These are phyloP conservation scores for Nettapus auritus DNA, from an alignment of 2,113 vertebrate species.

Conservation along the genomic window DNA sequence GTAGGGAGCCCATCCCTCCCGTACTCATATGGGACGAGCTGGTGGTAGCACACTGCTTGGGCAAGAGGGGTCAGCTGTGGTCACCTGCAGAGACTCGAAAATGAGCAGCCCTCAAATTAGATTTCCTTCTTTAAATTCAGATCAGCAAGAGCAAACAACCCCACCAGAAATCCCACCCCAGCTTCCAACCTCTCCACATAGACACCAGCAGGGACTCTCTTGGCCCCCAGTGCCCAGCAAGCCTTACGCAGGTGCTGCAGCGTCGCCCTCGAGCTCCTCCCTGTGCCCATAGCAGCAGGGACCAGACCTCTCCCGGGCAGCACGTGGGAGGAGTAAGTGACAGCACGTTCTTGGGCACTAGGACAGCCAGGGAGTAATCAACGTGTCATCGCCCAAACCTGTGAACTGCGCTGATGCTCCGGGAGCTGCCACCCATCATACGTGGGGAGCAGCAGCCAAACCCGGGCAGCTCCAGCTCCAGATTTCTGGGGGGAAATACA, in stretches of 20 bases:
- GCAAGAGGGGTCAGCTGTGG: fast-evolving
- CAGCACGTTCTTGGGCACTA: background rate
- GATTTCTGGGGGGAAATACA: background rate
- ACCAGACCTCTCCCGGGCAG: background rate
- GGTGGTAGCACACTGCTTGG: fast-evolving
- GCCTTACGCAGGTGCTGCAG: background rate
- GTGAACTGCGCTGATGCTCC: background rate
- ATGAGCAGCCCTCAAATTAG: background rate
- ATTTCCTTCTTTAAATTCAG: background rate
- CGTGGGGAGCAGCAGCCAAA: background rate
- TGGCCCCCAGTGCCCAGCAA: background rate
- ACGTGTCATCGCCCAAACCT: background rate
- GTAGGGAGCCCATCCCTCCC: background rate
- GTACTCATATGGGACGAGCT: too few relatives aligned
- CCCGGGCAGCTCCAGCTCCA: background rate
- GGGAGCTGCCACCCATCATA: background rate
- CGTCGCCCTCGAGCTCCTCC: background rate
- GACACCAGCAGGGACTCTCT: background rate
- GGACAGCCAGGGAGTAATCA: background rate
- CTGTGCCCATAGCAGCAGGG: background rate
- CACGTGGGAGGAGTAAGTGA: background rate
- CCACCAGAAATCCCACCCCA: background rate
- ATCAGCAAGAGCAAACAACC: background rate
- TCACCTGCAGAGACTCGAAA: background rate
- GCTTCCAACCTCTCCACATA: background rate